Evolutionary conservation across 2,888 invertebrate species (phyloP), one percentile per base, ranked within the genome.

Genomic region (Lepas anatifera): DNA sequence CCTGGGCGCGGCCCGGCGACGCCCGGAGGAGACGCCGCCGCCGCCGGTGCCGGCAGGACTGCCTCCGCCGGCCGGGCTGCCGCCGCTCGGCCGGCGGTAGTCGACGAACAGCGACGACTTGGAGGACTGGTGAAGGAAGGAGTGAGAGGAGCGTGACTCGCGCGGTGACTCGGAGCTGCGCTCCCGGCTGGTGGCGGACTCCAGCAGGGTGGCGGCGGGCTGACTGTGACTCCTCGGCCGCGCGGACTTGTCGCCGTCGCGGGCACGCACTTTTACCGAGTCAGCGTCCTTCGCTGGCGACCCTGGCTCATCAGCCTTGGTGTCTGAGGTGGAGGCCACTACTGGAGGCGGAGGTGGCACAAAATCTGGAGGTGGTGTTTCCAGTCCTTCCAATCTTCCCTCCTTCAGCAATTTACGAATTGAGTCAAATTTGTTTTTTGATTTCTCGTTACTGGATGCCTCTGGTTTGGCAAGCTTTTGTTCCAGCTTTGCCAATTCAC

Each of bases 381-480:
- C 79, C 68, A 81, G 73, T 2, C 81, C 82, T 73, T 82, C 82
- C 25, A 87, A 83, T 74, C 86, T 85, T 32, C 87, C 87, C 78
- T 89, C 89, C 76, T 86, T 86, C 73, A 89, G 84, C 74, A 89
- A 80, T 52, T 87, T 87, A 77, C 87, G 87, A 76, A 89, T 87
- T 77, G 89, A 88, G 81, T 89, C 89, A 78, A 89, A 89, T 13
- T 89, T 89, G 63, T 18, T 41, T 3, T 16, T n/a, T 16, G 25
- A 16, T 27, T 41, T 39, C 25, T 11, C 37, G 25, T 11, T 16
- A n/a, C 39, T 29, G 25, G 39, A 10, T n/a, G 16, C 22, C 48
- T 7, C 22, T 8, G 87, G 87, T 74, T 87, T 88, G 80, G 87
- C 87, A 76, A 88, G 86, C 77, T 87, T 87, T 75, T 85, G 84